Conservation (phyloP, 2,888 invertebrate genomes). For the Heteromyza rotundicornis region DNA sequence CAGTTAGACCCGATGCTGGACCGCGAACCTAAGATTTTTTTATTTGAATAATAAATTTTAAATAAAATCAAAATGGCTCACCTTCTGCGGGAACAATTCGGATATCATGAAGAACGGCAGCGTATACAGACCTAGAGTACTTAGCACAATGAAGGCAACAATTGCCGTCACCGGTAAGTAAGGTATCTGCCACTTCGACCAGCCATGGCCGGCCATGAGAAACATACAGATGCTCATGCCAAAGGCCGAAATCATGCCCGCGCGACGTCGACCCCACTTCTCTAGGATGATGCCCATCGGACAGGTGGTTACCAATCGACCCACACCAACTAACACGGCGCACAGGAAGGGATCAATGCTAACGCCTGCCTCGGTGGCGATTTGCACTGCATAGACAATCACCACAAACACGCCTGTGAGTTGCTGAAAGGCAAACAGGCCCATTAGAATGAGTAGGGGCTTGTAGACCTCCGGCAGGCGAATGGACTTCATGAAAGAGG, state of each 20-base stretch:
- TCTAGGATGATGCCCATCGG: slow-evolving; percentile 70
- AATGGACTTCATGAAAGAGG: slow-evolving; percentile 44
- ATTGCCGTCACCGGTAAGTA: slow-evolving; percentile 53
- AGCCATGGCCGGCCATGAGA: slow-evolving; percentile 64
- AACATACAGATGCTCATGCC: slow-evolving; percentile 70
- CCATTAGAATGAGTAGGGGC: slow-evolving; percentile 64
- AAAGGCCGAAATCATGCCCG: slow-evolving; percentile 71
- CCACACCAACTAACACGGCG: slow-evolving; percentile 70
- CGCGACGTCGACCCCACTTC: slow-evolving; percentile 68
- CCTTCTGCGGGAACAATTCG: slow-evolving; percentile 71
- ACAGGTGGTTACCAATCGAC: slow-evolving; percentile 69
- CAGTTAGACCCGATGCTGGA: slow-evolving; percentile 71
- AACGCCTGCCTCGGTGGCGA: slow-evolving; percentile 69
- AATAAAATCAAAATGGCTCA: too few relatives aligned
- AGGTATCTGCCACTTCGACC: slow-evolving; percentile 47
- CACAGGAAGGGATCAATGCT: slow-evolving; percentile 71
- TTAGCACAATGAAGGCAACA: slow-evolving; percentile 63
- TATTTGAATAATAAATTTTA: too few relatives aligned
- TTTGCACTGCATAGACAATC: slow-evolving; percentile 74
- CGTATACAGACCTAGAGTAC: slow-evolving; percentile 65
- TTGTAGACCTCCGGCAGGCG: slow-evolving; percentile 59
- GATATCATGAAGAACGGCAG: slow-evolving; percentile 79
- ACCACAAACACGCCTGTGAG: slow-evolving; percentile 76
- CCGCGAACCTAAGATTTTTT: too few relatives aligned
- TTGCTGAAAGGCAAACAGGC: slow-evolving; percentile 73